A percentile compares a stretch with the other conserved stretches of the same genome.
These are phyloP conservation scores for Aldrovandia affinis DNA, from an alignment of 2,797 vertebrate species.

Conservation along the genomic window DNA sequence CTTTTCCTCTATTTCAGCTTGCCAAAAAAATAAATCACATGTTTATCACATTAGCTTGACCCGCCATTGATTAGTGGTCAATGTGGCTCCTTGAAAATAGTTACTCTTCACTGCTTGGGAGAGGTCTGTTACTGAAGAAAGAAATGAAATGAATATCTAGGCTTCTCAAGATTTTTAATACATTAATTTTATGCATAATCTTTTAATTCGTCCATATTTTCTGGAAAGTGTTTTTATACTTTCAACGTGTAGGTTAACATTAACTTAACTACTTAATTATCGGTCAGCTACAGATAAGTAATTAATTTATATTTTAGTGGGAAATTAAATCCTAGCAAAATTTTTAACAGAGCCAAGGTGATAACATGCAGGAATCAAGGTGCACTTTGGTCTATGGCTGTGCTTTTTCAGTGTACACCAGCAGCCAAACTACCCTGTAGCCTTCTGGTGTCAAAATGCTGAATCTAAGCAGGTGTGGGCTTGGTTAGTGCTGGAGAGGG, in stretches of 20 bases:
- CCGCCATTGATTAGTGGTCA: neutral
- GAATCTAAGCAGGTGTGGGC: neutral
- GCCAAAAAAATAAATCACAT: neutral
- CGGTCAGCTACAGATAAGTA: neutral
- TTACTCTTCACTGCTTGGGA: neutral
- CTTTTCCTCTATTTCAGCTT: neutral
- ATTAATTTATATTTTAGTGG: neutral
- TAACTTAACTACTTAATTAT: no score
- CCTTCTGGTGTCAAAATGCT: neutral
- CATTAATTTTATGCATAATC: conserved; percentile 1
- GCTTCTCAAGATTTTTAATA: neutral
- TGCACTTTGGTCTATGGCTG: neutral
- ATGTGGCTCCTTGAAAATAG: neutral
- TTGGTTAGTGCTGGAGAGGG: neutral
- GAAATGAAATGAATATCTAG: neutral
- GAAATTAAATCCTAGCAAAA: neutral
- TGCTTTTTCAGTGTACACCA: neutral
- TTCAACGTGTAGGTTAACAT: neutral
- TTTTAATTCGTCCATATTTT: neutral
- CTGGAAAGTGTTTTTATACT: neutral
- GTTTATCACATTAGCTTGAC: neutral
- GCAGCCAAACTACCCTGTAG: neutral
- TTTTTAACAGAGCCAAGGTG: neutral
- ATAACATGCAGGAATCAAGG: neutral
- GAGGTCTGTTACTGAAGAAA: neutral